Evolutionary conservation across 2,113 vertebrate genomes (phyloP).

Genomic region (Hypanus sabinus): DNA sequence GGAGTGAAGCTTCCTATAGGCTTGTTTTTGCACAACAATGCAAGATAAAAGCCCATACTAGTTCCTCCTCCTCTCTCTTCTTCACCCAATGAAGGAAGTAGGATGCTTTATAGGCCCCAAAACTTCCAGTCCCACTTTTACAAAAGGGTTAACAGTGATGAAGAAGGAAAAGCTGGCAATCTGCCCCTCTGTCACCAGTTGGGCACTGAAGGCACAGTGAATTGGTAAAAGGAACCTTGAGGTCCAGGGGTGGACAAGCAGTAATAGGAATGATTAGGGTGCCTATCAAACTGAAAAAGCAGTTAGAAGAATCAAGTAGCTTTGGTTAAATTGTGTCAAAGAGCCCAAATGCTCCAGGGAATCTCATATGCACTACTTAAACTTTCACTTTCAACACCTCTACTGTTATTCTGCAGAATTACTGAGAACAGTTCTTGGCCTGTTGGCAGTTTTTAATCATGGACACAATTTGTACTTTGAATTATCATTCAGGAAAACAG

Average conservation of each 20-base stretch:
- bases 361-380: neutral
- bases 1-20: neutral
- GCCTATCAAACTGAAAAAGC: neutral
- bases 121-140: neutral
- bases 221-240: neutral
- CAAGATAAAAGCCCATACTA: neutral
- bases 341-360: neutral
- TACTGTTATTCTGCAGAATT: neutral
- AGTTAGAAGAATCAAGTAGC: neutral
- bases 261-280: neutral
- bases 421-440: conserved; percentile 9
- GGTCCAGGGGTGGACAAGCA: neutral
- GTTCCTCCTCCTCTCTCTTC: neutral
- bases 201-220: neutral
- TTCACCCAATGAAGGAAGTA: neutral
- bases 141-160: neutral
- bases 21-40: neutral
- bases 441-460: neutral
- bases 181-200: neutral
- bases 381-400: neutral
- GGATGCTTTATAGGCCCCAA: neutral
- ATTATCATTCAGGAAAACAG: neutral
- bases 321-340: neutral
- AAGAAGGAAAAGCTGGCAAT: neutral
- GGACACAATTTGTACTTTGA: neutral